Percentiles rank a stretch among this genome's conserved stretches.
Evolutionary conservation across 1,140 invertebrate species (phyloP).

Genomic region (Trichoplusia ni): DNA sequence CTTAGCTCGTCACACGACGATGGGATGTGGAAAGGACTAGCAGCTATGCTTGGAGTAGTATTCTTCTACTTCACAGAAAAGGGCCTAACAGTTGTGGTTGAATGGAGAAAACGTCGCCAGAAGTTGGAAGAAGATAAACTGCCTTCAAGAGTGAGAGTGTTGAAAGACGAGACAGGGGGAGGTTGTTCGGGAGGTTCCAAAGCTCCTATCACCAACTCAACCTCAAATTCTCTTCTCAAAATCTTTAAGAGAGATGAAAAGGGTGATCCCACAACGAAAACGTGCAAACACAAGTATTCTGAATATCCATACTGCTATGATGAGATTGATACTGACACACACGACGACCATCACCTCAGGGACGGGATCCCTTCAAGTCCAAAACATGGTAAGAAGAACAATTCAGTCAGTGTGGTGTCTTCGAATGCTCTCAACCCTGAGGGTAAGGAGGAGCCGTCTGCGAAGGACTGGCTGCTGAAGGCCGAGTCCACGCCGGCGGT

Average conservation of each 20-base stretch:
- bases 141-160: slow-evolving; percentile 84
- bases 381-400: slow-evolving; percentile 68
- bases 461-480: slow-evolving; percentile 75
- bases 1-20: slow-evolving; percentile 79
- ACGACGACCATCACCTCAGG: slow-evolving; percentile 82
- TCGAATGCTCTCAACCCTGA: slow-evolving; percentile 70
- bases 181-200: slow-evolving; percentile 82
- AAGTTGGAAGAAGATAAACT: slow-evolving; percentile 83
- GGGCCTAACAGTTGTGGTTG: slow-evolving; percentile 88
- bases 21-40: slow-evolving; percentile 92
- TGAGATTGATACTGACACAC: slow-evolving; percentile 87
- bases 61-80: slow-evolving; percentile 95
- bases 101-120: slow-evolving; percentile 87
- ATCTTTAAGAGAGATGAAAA: slow-evolving; percentile 75
- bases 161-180: slow-evolving; percentile 83
- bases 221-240: slow-evolving; percentile 69
- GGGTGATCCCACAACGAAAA: slow-evolving; percentile 83
- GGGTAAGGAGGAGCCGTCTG: slow-evolving; percentile 71
- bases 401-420: slow-evolving; percentile 74
- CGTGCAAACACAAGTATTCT: slow-evolving; percentile 92
- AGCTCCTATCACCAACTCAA: slow-evolving; percentile 58
- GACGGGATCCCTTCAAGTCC: slow-evolving; percentile 72
- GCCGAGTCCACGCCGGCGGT: slow-evolving; percentile 60
- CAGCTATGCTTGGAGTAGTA: slow-evolving; percentile 90
- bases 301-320: slow-evolving; percentile 93